Percentiles rank a stretch among this genome's conserved stretches.
phyloP scores from a whole-genome alignment of 2,113 vertebrate genomes.

The Nibea coibor region DNA sequence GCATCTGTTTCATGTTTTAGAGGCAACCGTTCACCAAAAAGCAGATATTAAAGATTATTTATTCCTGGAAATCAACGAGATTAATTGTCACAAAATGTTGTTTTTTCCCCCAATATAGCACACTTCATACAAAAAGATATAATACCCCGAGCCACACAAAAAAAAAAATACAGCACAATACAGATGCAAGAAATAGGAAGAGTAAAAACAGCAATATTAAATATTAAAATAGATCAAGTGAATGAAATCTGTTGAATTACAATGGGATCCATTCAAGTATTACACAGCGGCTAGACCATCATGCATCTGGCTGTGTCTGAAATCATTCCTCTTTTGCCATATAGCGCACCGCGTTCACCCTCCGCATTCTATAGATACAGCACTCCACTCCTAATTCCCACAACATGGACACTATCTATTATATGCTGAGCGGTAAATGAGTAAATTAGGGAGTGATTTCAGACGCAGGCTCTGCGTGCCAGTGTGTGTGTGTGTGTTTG shows the following conservation, averaged over 20 bases:
- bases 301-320: background rate
- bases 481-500: background rate
- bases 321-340: background rate
- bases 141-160: too few species aligned
- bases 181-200: too few species aligned
- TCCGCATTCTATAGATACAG: too few species aligned
- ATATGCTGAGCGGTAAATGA: background rate
- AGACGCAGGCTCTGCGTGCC: background rate
- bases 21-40: background rate
- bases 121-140: too few species aligned
- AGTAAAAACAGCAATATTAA: too few species aligned
- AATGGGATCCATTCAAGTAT: background rate
- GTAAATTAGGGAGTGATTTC: background rate
- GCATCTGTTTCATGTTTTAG: background rate
- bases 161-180: too few species aligned
- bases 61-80: too few species aligned
- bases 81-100: too few species aligned
- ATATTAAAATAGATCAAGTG: too few species aligned
- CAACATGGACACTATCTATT: background rate
- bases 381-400: background rate
- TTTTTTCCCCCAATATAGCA: background rate
- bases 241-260: background rate
- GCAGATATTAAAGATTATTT: background rate
- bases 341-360: background rate
- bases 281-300: background rate